Conservation (phyloP, 1,140 invertebrate genomes). For the Cecropterus lyciades region DNA sequence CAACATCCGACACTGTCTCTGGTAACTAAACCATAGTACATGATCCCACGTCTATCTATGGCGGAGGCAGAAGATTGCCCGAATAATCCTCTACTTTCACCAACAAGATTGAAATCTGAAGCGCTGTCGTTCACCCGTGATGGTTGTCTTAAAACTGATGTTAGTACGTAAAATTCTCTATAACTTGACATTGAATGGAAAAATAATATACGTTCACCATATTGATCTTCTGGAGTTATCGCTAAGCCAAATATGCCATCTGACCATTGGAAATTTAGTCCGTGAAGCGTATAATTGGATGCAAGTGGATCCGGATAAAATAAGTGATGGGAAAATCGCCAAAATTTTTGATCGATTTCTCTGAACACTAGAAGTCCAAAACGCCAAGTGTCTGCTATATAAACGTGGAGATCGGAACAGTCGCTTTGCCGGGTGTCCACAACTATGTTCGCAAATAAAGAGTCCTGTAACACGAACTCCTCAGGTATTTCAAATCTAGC, state of each 20-base stretch:
- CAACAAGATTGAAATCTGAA: constrained; percentile 87
- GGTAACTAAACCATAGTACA: constrained; percentile 92
- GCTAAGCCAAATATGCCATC: constrained; percentile 92
- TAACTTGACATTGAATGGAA: constrained; percentile 93
- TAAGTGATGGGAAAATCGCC: constrained; percentile 89
- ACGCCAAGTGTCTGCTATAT: constrained; percentile 91
- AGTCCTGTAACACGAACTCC: constrained; percentile 88
- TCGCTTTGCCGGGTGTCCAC: constrained; percentile 87
- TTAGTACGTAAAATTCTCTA: constrained; percentile 89
- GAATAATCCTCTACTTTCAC: constrained; percentile 85
- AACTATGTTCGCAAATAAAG: constrained; percentile 90
- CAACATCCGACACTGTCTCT: constrained; percentile 91
- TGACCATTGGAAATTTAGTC: constrained; percentile 91
- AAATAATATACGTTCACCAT: constrained; percentile 86
- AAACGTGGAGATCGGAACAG: constrained; percentile 88
- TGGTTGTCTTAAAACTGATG: constrained; percentile 86
- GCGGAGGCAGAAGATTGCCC: constrained; percentile 90
- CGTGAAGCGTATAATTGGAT: constrained; percentile 88
- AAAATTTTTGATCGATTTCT: constrained; percentile 87
- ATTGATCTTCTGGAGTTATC: constrained; percentile 85
- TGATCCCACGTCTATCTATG: constrained; percentile 88
- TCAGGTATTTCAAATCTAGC: constrained; percentile 87
- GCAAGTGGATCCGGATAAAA: constrained; percentile 92
- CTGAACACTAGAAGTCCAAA: constrained; percentile 90
- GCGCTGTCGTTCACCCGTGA: constrained; percentile 80